Conservation (phyloP, 2,888 invertebrate species). For the Thysanoteuthis rhombus region DNA sequence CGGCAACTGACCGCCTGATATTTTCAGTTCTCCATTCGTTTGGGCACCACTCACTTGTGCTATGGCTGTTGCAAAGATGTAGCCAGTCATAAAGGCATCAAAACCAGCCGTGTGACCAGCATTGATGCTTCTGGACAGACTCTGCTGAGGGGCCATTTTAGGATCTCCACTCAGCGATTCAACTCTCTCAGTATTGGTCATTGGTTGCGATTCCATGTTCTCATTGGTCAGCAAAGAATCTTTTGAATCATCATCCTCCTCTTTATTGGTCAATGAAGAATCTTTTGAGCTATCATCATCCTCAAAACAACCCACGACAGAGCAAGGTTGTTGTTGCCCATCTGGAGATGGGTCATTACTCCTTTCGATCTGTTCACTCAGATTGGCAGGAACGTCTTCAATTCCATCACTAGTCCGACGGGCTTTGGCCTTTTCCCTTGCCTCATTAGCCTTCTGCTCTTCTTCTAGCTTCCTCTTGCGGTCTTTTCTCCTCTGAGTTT, state of each 20-base stretch:
- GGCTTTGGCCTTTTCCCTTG: not conserved
- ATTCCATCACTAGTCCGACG: constrained; percentile 32
- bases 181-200: not conserved
- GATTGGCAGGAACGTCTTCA: not conserved
- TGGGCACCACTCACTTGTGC: constrained; percentile 42
- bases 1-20: constrained; percentile 44
- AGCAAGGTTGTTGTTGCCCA: not conserved
- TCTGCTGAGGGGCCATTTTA: not conserved
- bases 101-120: constrained; percentile 68
- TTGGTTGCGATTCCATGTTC: not conserved
- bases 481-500: constrained; percentile 40
- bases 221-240: not conserved
- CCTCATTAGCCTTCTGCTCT: constrained; percentile 42
- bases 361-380: not conserved
- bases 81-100: constrained; percentile 70
- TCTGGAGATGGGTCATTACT: not conserved
- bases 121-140: constrained; percentile 34
- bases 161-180: not conserved
- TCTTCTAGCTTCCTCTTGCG: constrained; percentile 42
- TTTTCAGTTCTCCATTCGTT: constrained; percentile 28
- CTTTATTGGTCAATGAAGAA: not conserved
- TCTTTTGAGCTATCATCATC: not conserved
- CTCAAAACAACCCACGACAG: not conserved
- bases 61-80: constrained; percentile 61
- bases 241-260: not conserved